Base-by-base conservation (phyloP, 2,888 invertebrate species). In the Eugnorisma glareosa region DNA sequence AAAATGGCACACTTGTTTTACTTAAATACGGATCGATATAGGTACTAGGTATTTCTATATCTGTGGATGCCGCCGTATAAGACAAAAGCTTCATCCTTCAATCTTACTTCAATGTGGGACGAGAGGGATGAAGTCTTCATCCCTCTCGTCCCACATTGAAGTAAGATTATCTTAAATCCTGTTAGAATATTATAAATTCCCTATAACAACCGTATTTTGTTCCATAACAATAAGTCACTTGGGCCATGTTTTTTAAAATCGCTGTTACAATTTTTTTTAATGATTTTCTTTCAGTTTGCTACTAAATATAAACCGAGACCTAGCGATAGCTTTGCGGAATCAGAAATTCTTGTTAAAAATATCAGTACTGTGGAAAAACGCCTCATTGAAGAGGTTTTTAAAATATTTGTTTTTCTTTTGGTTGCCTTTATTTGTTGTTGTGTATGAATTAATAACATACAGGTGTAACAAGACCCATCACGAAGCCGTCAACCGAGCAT, bases 301-400 rank as follows among this genome's bases (percentile, higher is more conserved):
- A 18, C 84, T 51, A 91, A 90, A 80, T 86, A 85, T 57, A 91
- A 90, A 81, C 88, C 87, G 8, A 69, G 35, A 54, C 73, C 88
- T 57, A 90, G 86, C 74, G 3, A 79, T 21, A 90, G 89, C 70
- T 72, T 87, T 5, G 40, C 86, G n/a, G 92, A 91, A 76, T 77
- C 92, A 82, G 91, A 93, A 28, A 85, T 63, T 31, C 80, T 95
- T 11, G 88, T 95, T 92, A 94, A 90, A 89, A 93, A 94, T 79
- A 90, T 96, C 31, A 88, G 86, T 78, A 81, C 89, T 37, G 83
- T 94, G 89, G 96, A 96, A 88, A 89, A 90, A 81, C 90, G 73
- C 80, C 92, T 96, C 70, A 91, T 96, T 66, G 91, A 95, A 59
- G 96, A 96, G 95, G 96, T 96, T 90, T 86, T 83, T 69, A 77